These are phyloP conservation scores for Drosophila colorata DNA, from an alignment of 2,888 invertebrate genomes.

Conservation along the genomic window DNA sequence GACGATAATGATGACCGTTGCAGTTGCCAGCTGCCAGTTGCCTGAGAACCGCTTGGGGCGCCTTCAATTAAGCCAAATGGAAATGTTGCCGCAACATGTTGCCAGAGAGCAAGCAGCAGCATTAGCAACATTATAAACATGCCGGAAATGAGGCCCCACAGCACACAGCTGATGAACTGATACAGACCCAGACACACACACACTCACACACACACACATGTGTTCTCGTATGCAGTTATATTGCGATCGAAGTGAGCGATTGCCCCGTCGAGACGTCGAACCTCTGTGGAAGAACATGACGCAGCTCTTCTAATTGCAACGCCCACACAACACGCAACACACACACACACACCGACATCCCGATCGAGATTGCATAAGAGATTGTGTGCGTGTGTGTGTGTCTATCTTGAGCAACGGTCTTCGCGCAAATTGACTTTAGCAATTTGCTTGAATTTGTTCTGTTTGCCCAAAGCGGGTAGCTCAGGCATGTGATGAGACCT, in stretches of 20 bases:
- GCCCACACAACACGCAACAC: slow-evolving; percentile 65
- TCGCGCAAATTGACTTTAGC: slow-evolving; percentile 72
- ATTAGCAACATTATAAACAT: slow-evolving; percentile 35
- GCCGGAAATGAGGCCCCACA: slow-evolving; percentile 57
- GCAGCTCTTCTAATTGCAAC: slow-evolving; percentile 76
- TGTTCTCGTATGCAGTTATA: slow-evolving; percentile 22
- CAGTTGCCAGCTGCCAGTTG: slow-evolving; percentile 1
- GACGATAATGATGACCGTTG: slow-evolving; percentile 11
- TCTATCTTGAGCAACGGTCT: slow-evolving; percentile 49
- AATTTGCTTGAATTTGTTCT: slow-evolving; percentile 69
- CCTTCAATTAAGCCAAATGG: slow-evolving; percentile 49
- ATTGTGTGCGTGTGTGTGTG: slow-evolving; percentile 37
- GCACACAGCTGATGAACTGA: slow-evolving; percentile 47
- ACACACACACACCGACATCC: slow-evolving; percentile 40
- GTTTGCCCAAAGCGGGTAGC: slow-evolving; percentile 7
- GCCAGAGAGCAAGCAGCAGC: slow-evolving; percentile 27
- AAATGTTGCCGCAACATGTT: slow-evolving; percentile 49
- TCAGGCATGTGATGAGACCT: slow-evolving; percentile 1
- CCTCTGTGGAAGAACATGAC: slow-evolving; percentile 54
- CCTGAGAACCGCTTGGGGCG: slow-evolving; percentile 30
- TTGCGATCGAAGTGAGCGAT: slow-evolving; percentile 69
- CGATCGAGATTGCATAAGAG: slow-evolving; percentile 70
- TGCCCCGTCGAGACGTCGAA: slow-evolving; percentile 52
- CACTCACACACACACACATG: background rate
- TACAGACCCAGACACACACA: slow-evolving; percentile 11